Base-by-base conservation (phyloP, 2,888 invertebrate genomes). In the Meiosimyza decipiens region DNA sequence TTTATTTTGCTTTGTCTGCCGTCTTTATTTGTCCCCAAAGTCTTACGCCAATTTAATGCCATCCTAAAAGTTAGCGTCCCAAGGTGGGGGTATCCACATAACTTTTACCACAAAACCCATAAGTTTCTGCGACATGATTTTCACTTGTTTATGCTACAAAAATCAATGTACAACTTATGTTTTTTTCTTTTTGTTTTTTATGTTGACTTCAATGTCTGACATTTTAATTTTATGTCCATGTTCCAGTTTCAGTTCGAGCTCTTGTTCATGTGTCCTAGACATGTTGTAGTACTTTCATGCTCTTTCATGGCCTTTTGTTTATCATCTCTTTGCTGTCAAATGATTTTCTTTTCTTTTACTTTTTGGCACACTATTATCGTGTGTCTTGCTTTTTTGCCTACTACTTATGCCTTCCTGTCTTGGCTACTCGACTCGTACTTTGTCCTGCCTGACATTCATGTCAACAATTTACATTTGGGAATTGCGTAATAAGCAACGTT, bases 101-200 rank as follows among this genome's bases (percentile, higher is more conserved):
- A 55, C 18, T 55, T 55, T 55, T 18, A 22, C 55, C 55, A 55
- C 22, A 55, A 22, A 55, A 55, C 11, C 28, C 28, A 28, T 28
- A 28, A 28, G 28, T 28, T 28, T 3, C 28, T 18, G 18, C 55
- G 55, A 22, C 55, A 55, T 55, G 55, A 18, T 55, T 55, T 55
- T 22, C 18, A 22, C 18, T 55, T 55, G 55, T 55, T 50, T 64
- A 50, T 16, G 16, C n/a, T 64, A 64, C 40, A 18, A 64, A 49
- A 64, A 49, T 64, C 64, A 49, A 64, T 55, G 55, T 55, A 22
- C 12, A 55, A 55, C 55, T 55, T 22, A 55, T 55, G 18, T 55
- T 28, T 28, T 28, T 28, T 4, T 28, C 9, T 22, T 28, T 28
- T 28, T 28, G 28, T 18, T 22, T 22, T 22, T 22, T 22, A 55